Conservation (phyloP, 2,797 vertebrate genomes). For the Schizothorax lantsangensis region DNA sequence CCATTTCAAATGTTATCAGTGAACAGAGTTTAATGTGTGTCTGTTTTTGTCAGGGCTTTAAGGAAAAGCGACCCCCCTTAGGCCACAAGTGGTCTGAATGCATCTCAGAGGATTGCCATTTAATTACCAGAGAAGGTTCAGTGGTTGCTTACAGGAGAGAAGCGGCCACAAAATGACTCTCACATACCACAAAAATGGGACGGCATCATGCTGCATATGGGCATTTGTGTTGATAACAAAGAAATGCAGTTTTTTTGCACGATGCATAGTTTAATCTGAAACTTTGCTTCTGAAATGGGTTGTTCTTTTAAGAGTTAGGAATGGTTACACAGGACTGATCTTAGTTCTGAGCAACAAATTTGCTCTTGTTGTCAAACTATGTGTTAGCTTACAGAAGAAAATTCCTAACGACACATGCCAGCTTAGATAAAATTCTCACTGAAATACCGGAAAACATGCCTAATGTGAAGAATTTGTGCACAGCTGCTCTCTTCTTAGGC, state of each 20-base stretch:
- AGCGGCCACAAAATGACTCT: constrained; percentile 32
- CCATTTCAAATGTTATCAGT: constrained; percentile 59
- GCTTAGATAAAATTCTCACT: not conserved
- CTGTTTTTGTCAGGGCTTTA: constrained; percentile 25
- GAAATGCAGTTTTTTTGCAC: not conserved
- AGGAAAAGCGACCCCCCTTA: constrained; percentile 11
- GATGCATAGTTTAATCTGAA: not conserved
- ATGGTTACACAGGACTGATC: not conserved
- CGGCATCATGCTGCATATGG: not conserved
- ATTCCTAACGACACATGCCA: constrained; percentile 17
- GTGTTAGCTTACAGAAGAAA: constrained; percentile 4
- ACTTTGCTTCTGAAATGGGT: not conserved
- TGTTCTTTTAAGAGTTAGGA: not conserved
- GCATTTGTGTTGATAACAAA: not conserved
- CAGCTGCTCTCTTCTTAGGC: constrained; percentile 40
- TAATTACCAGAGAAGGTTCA: constrained; percentile 39
- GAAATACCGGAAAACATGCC: not conserved
- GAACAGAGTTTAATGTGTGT: constrained; percentile 27
- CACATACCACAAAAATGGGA: not conserved
- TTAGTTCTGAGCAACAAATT: not conserved
- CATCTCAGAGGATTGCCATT: constrained; percentile 26
- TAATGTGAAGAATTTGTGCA: not conserved
- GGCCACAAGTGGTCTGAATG: constrained; percentile 4
- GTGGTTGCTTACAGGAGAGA: constrained; percentile 15
- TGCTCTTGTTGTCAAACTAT: constrained; percentile 12